Evolutionary conservation across 2,888 invertebrate genomes (phyloP).

Genomic region (Luperina nickerlii): DNA sequence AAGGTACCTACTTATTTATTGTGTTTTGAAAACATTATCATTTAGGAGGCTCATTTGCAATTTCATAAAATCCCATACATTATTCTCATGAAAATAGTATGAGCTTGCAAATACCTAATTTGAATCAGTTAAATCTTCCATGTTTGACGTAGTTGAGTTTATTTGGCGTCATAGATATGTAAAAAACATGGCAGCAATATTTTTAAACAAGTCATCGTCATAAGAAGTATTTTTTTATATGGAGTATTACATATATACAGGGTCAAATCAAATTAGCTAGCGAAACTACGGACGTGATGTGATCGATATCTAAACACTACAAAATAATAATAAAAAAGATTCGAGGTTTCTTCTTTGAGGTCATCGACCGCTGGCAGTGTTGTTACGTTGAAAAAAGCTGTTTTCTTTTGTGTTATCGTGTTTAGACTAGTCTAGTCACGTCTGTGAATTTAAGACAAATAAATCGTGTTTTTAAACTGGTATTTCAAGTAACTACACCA

Average conservation of each 20-base stretch:
- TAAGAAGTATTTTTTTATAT: not conserved
- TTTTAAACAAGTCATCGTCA: not conserved
- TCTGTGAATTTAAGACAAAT: not conserved
- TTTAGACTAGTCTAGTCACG: not conserved
- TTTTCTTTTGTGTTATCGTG: not conserved
- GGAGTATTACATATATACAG: not conserved
- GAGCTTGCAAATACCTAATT: constrained; percentile 72
- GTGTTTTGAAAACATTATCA: constrained; percentile 35
- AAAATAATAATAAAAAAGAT: not conserved
- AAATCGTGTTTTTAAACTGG: not conserved
- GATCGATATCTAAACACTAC: not conserved
- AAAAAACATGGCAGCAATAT: constrained; percentile 1
- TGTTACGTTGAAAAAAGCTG: no score
- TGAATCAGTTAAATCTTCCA: constrained; percentile 65
- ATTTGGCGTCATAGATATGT: constrained; percentile 46
- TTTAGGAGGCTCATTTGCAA: constrained; percentile 52
- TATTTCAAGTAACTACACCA: no score
- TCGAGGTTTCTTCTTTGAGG: not conserved
- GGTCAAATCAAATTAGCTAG: not conserved
- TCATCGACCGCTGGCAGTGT: not conserved
- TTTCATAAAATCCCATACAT: constrained; percentile 65
- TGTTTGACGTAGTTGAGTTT: constrained; percentile 71
- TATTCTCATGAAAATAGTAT: constrained; percentile 70
- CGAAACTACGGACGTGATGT: not conserved
- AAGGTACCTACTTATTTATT: constrained; percentile 1